Evolutionary conservation across 1,140 invertebrate species (phyloP).

Genomic region (Battus philenor): DNA sequence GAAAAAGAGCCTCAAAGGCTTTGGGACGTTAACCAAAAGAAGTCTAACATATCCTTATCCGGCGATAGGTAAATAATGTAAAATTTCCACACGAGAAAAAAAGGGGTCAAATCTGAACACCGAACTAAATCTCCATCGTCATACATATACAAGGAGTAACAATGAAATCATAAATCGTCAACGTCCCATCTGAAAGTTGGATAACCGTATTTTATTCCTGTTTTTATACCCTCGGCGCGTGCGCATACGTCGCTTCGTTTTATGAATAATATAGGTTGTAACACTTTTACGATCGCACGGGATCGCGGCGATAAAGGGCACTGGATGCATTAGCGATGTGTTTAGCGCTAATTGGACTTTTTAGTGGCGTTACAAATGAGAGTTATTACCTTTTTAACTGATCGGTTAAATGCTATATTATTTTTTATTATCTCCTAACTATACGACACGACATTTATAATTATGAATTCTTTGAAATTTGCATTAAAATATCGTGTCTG

Average conservation of each 20-base stretch:
- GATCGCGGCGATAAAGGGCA: conserved; percentile 35
- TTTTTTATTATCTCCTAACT: no score
- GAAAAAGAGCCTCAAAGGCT: no score
- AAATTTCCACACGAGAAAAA: no score
- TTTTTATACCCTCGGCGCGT: conserved; percentile 46
- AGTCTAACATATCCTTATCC: no score
- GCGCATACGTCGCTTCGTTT: conserved; percentile 45
- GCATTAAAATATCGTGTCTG: no score
- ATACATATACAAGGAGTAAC: no score
- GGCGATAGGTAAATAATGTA: no score
- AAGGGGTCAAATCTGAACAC: no score
- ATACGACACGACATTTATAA: no score
- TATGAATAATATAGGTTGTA: conserved; percentile 35
- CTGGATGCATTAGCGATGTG: conserved; percentile 35
- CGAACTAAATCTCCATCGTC: no score
- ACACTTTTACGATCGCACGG: conserved; percentile 31
- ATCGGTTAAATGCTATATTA: not conserved
- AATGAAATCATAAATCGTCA: conserved; percentile 28
- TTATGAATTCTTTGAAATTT: no score
- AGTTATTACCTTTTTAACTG: conserved; percentile 18
- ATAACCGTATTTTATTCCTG: conserved; percentile 13
- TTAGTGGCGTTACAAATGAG: conserved; percentile 29
- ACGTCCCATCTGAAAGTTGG: conserved; percentile 8
- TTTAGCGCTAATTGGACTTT: conserved; percentile 62
- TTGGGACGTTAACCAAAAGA: no score